These are phyloP conservation scores for Phocides pigmalion DNA, from an alignment of 1,140 invertebrate genomes.

Conservation along the genomic window DNA sequence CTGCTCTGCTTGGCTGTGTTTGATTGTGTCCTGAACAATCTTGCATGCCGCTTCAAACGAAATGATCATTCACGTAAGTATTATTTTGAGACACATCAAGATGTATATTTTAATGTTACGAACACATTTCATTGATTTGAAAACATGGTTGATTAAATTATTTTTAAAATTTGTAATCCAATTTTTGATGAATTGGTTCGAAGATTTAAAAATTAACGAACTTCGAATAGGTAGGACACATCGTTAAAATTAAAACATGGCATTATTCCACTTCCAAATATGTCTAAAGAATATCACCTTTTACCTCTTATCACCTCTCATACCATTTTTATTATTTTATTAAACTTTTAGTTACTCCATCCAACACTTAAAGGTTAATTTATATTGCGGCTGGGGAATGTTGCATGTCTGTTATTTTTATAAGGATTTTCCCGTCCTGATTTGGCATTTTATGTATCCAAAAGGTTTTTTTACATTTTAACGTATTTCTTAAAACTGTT, in stretches of 20 bases:
- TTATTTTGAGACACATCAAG: constrained; percentile 83
- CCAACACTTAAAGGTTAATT: constrained; percentile 73
- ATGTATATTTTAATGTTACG: constrained; percentile 56
- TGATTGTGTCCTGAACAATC: constrained; percentile 89
- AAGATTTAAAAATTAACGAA: constrained; percentile 33
- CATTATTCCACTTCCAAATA: constrained; percentile 27
- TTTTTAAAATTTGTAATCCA: background rate
- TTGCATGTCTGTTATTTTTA: constrained; percentile 68
- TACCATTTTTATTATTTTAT: constrained; percentile 63
- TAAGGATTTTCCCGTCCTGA: constrained; percentile 45
- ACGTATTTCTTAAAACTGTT: too few species aligned
- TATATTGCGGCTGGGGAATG: constrained; percentile 81
- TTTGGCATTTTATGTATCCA: constrained; percentile 49
- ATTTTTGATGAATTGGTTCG: constrained; percentile 34
- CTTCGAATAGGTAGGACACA: constrained; percentile 40
- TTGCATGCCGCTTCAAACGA: constrained; percentile 91
- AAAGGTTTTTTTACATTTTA: background rate
- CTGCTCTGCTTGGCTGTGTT: constrained; percentile 91
- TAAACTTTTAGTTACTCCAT: constrained; percentile 71
- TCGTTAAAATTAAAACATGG: constrained; percentile 30
- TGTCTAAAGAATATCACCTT: constrained; percentile 51
- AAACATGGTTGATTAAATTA: constrained; percentile 31
- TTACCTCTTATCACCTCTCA: constrained; percentile 70
- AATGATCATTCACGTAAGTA: constrained; percentile 92
- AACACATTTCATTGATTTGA: constrained; percentile 55